Evolutionary conservation across 2,797 vertebrate genomes (phyloP).

Genomic region (Amniataba percoides): DNA sequence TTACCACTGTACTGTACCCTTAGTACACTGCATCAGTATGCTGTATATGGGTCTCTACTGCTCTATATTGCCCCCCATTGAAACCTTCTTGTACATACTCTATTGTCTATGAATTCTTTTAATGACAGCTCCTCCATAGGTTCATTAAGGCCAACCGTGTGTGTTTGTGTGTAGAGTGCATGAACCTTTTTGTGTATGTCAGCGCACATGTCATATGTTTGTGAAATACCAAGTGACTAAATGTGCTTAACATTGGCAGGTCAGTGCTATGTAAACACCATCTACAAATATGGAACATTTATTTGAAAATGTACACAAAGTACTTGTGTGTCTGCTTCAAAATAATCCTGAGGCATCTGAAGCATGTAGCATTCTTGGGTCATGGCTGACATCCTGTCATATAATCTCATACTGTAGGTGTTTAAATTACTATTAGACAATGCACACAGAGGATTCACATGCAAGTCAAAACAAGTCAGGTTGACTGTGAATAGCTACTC

Average conservation of each 20-base stretch:
- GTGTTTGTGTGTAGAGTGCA: not conserved
- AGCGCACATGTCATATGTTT: not conserved
- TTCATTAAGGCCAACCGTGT: constrained; percentile 17
- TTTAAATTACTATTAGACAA: constrained; percentile 3
- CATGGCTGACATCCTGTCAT: not conserved
- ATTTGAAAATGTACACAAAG: too few relatives aligned
- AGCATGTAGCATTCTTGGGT: not conserved
- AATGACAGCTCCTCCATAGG: constrained; percentile 38
- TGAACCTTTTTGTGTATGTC: not conserved
- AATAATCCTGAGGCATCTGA: not conserved
- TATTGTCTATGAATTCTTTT: constrained; percentile 3
- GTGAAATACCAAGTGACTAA: not conserved
- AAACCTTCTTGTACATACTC: not conserved
- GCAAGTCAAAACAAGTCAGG: not conserved
- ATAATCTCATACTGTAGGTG: not conserved
- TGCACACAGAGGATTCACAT: not conserved
- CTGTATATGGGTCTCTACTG: constrained; percentile 11
- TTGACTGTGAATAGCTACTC: not conserved
- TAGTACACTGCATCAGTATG: not conserved
- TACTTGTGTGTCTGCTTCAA: not conserved
- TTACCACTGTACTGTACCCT: not conserved
- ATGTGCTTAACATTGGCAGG: not conserved
- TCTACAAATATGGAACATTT: not conserved
- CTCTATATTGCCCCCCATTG: constrained; percentile 45
- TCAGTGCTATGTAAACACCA: not conserved